Evolutionary conservation across 1,140 invertebrate species (phyloP), one percentile per base, ranked within the genome.

Genomic region (Idris sp.): DNA sequence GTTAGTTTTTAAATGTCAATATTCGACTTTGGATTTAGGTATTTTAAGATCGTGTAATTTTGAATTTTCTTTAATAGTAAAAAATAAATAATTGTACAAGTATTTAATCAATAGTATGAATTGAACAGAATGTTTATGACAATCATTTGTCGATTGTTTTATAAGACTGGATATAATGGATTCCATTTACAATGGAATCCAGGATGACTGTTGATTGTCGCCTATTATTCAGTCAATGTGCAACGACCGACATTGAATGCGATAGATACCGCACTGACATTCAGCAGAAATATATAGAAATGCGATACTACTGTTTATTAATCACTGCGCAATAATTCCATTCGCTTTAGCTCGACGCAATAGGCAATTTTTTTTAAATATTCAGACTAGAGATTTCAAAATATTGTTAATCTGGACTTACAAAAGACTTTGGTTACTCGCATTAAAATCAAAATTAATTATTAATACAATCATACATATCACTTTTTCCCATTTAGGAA

Each of bases 201-300:
- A 61, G 48, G 35, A 67, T 56, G 56, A 67, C 62, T 48, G 71
- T 54, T 38, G 61, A 65, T 67, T 54, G 56, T 41, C 13, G 53
- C 38, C 46, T 54, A 25, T 68, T 68, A 68, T 62, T 48, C 67
- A 64, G 58, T 9, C 51, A 49, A 51, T 64, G 44, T 64, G 54
- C 69, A 67, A 61, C 38, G 59, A 73, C 61, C 69, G 61, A 48
- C 61, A 65, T 73, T 59, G 69, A 72, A 54, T 64, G 58, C 44
- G 53, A 64, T 74, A 59, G 53, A 74, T 74, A 65, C 61, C 33
- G 18, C 43, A 59, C 53, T 73, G 69, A 73, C 59, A 73, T 73
- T 73, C 69, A 73, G 33, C 22, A 56, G 53, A 44, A 58, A 65
- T 53, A 59, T 54, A 53, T 36, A 74, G 59, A 74, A 54, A 65